Base-by-base conservation (phyloP, 1,140 invertebrate species). In the Sitophilus oryzae region DNA sequence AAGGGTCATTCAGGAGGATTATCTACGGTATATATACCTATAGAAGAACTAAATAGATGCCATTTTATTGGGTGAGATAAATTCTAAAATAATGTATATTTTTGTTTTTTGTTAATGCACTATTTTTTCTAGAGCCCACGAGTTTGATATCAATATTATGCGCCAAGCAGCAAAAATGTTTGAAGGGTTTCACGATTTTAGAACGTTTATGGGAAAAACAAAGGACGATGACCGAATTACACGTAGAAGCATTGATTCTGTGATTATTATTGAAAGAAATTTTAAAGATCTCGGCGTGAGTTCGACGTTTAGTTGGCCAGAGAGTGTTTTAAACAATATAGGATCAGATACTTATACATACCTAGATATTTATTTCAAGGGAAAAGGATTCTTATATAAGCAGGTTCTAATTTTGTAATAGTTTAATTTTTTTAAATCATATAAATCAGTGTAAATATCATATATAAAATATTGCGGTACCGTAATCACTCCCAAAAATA, bases 331-430 rank as follows among this genome's bases (percentile, higher is more conserved):
- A 62, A 50, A 58, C 55, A 38, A 42, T 43, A 38, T 34, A n/a
- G 22, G 60, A 18, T 3, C 16, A 1, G 54, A 80, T 60, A 69
- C 82, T 60, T 86, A 81, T 51, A 46, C 43, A 47, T 60, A 59
- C 64, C 86, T 79, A 75, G 76, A 86, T 62, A 71, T 89, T 34
- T 74, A 74, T 51, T 75, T 82, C 10, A 77, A 74, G 54, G 76
- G 78, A 19, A 75, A 64, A 65, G 76, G 79, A n/a, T 89, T 88
- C 75, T 71, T 88, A 14, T 84, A 88, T 65, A 86, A 83, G 63
- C 85, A 88, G 75, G 84, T 84, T n/a, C 14, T 19, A 14, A 4
- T 37, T 47, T 18, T 34, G n/a, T 20, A 3, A 22, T 2, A 20
- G 18, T 44, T 44, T 16, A 38, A 16, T 1, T n/a, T n/a, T n/a